Evolutionary conservation across 1,140 invertebrate species (phyloP).

Genomic region (Cyclargus thomasi): DNA sequence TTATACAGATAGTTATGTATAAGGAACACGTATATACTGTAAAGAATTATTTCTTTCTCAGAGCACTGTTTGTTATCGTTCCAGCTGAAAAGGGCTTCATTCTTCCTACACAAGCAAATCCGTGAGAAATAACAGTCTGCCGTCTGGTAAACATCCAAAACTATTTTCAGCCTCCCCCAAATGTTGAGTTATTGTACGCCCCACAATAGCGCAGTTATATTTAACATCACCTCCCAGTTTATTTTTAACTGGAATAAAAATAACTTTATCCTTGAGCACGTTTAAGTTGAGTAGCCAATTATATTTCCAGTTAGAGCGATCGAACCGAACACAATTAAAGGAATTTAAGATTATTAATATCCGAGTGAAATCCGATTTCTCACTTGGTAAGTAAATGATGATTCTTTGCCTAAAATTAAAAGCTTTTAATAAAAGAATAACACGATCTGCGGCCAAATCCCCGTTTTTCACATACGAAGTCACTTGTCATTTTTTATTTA

Average conservation of each 20-base stretch:
- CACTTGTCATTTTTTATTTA: too few relatives aligned
- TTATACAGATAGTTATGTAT: too few relatives aligned
- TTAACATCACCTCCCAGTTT: neutral
- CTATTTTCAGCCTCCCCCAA: neutral
- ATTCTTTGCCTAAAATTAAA: too few relatives aligned
- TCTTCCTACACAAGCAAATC: neutral
- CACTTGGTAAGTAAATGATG: too few relatives aligned
- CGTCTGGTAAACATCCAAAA: conserved; percentile 1
- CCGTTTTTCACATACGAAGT: too few relatives aligned
- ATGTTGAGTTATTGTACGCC: neutral
- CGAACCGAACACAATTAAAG: neutral
- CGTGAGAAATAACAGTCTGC: neutral
- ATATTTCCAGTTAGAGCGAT: neutral
- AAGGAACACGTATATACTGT: too few relatives aligned
- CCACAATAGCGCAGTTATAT: neutral
- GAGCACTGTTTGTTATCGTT: too few relatives aligned
- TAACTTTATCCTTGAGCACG: neutral
- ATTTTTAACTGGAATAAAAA: neutral
- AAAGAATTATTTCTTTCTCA: too few relatives aligned
- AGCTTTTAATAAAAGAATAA: too few relatives aligned
- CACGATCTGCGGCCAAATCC: too few relatives aligned
- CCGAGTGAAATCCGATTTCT: too few relatives aligned
- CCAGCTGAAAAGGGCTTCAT: neutral
- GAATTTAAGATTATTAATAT: neutral
- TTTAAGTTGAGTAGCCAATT: neutral